A percentile compares a stretch with the other conserved stretches of the same genome.
phyloP scores from a whole-genome alignment of 2,113 vertebrate species.

The Menura novaehollandiae region DNA sequence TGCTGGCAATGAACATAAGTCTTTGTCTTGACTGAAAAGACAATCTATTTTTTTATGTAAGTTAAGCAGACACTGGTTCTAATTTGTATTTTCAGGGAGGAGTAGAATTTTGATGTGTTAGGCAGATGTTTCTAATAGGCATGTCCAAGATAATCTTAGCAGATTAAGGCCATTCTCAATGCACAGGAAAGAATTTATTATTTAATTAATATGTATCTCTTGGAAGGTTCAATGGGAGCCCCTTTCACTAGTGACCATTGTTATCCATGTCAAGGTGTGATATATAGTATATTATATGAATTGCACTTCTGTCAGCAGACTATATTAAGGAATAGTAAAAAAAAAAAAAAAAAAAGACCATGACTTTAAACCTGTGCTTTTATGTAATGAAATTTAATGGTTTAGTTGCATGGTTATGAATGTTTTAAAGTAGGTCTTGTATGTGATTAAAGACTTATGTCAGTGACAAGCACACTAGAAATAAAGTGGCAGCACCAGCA shows the following conservation, averaged over 20 bases:
- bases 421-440: neutral
- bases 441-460: neutral
- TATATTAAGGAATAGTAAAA: neutral
- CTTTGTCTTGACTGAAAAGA: neutral
- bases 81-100: neutral
- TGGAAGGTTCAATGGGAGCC: neutral
- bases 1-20: neutral
- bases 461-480: neutral
- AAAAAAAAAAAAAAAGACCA: neutral
- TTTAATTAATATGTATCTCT: neutral
- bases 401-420: neutral
- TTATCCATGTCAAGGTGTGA: neutral
- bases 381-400: neutral
- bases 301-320: neutral
- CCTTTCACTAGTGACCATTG: neutral
- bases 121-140: neutral
- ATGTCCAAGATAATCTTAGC: neutral
- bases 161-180: neutral
- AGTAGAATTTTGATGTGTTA: neutral
- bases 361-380: neutral
- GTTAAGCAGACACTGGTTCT: neutral
- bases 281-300: neutral
- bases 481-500: neutral
- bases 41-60: neutral
- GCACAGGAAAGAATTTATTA: neutral